These are phyloP conservation scores for Eilema griseolum DNA, from an alignment of 2,888 invertebrate species.

Conservation along the genomic window DNA sequence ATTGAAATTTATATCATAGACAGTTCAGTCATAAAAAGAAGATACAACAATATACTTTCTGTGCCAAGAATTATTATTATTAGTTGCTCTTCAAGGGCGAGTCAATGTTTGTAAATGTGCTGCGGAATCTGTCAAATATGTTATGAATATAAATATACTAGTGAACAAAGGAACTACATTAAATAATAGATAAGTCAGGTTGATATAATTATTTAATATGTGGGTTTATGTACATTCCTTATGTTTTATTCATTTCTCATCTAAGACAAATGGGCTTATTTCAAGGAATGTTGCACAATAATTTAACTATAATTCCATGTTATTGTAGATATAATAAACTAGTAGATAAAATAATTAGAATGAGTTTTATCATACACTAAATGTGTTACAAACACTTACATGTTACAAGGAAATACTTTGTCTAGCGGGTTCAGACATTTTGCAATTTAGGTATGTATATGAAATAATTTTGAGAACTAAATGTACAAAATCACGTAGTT, in stretches of 20 bases:
- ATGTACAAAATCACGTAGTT: conserved; percentile 72
- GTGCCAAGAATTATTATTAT: background rate
- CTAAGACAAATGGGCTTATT: conserved; percentile 58
- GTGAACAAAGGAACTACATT: conserved; percentile 19
- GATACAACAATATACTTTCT: conserved; percentile 1
- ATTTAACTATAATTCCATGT: conserved; percentile 56
- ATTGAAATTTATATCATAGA: background rate
- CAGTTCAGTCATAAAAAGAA: background rate
- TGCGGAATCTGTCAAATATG: background rate
- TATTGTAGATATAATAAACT: conserved; percentile 41
- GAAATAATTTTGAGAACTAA: conserved; percentile 72
- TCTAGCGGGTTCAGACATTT: conserved; percentile 58
- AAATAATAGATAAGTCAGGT: conserved; percentile 53
- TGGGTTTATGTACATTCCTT: conserved; percentile 81
- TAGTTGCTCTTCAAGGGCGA: background rate
- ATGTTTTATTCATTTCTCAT: conserved; percentile 58
- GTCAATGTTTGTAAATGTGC: conserved; percentile 1
- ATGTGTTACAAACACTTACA: conserved; percentile 65
- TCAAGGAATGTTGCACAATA: conserved; percentile 80
- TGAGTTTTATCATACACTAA: conserved; percentile 51
- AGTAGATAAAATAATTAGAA: conserved; percentile 38
- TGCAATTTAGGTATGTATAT: conserved; percentile 54
- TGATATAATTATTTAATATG: conserved; percentile 73
- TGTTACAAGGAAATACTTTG: conserved; percentile 58
- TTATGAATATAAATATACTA: background rate